These are phyloP conservation scores for Spea multiplicata DNA, from an alignment of 2,113 vertebrate species.

Conservation along the genomic window DNA sequence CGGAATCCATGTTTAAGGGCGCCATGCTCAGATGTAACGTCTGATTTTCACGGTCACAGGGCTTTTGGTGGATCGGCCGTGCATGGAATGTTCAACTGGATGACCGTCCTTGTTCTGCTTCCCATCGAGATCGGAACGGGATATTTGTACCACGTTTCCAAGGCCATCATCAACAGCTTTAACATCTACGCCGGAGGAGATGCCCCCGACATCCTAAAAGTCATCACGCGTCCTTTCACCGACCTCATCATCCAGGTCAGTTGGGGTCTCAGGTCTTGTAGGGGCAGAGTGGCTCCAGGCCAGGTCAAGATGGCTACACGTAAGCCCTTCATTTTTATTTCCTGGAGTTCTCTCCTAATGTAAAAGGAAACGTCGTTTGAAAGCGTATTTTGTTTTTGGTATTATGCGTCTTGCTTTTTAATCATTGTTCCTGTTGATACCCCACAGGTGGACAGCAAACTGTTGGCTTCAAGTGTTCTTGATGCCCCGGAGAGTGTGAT, in stretches of 20 bases:
- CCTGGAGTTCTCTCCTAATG: too few species aligned
- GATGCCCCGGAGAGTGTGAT: constrained; percentile 77
- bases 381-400: background rate
- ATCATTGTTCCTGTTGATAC: background rate
- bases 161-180: constrained; percentile 76
- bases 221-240: constrained; percentile 92
- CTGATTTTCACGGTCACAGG: constrained; percentile 57
- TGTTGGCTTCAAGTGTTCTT: constrained; percentile 80
- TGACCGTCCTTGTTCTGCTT: constrained; percentile 82
- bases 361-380: background rate
- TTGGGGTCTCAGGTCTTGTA: background rate
- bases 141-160: constrained; percentile 80
- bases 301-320: background rate
- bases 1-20: too few species aligned
- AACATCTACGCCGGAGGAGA: constrained; percentile 79
- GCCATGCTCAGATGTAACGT: background rate
- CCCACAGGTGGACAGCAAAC: constrained; percentile 82
- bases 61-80: constrained; percentile 92
- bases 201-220: constrained; percentile 86
- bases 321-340: too few species aligned
- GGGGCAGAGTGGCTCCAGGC: too few species aligned
- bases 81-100: constrained; percentile 97
- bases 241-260: constrained; percentile 87
- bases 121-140: constrained; percentile 82
- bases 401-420: too few species aligned